Percentiles rank a stretch among this genome's conserved stretches.
These are phyloP conservation scores for Polydrusus tereticollis DNA, from an alignment of 2,888 invertebrate species.

Conservation along the genomic window DNA sequence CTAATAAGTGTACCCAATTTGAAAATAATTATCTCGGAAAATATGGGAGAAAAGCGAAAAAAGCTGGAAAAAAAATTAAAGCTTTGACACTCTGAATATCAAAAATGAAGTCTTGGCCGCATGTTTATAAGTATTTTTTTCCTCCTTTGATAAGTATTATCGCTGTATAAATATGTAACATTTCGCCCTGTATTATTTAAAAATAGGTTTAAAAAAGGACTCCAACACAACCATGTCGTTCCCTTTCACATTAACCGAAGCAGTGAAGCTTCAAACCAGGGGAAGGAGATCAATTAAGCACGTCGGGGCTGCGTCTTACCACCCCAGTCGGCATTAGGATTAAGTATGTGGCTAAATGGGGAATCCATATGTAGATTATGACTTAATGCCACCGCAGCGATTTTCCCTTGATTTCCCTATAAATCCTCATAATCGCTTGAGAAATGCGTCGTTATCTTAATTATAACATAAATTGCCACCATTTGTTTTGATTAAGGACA, in stretches of 20 bases:
- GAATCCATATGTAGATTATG: constrained; percentile 65
- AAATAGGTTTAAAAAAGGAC: too few species aligned
- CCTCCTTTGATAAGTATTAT: too few species aligned
- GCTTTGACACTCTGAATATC: too few species aligned
- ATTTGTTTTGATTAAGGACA: constrained; percentile 22
- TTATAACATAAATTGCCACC: constrained; percentile 44
- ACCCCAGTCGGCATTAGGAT: constrained; percentile 61
- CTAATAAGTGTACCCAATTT: too few species aligned
- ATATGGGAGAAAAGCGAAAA: too few species aligned
- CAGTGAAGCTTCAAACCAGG: constrained; percentile 58
- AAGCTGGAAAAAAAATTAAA: too few species aligned
- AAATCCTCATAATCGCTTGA: constrained; percentile 52
- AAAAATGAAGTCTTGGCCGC: too few species aligned
- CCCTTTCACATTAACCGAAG: constrained; percentile 36
- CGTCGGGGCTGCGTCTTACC: constrained; percentile 52
- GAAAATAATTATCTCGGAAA: too few species aligned
- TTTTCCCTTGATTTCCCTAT: constrained; percentile 55
- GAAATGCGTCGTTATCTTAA: constrained; percentile 48
- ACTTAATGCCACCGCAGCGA: constrained; percentile 55
- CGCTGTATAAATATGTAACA: too few species aligned
- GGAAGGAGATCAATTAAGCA: constrained; percentile 65
- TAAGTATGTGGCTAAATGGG: constrained; percentile 63
- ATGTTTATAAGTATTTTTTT: too few species aligned
- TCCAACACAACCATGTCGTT: too few species aligned
- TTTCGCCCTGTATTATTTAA: too few species aligned